These are phyloP conservation scores for Panulirus ornatus DNA, from an alignment of 1,140 invertebrate genomes.

Conservation along the genomic window DNA sequence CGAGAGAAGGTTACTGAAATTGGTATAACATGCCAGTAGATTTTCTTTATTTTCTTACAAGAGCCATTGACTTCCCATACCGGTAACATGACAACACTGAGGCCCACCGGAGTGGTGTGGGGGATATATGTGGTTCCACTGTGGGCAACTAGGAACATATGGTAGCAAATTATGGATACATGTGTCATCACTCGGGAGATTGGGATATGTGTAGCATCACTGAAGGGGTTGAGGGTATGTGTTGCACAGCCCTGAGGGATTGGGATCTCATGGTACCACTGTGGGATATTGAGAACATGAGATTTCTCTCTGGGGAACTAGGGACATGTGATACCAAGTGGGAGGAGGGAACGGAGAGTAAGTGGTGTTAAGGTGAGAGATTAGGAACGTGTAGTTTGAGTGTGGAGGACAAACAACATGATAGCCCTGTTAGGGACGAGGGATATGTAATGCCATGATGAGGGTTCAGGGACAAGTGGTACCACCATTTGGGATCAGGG, in stretches of 20 bases:
- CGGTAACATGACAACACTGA: conserved; percentile 20
- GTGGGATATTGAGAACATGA: neutral
- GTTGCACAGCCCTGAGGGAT: neutral
- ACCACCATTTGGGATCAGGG: too few species aligned
- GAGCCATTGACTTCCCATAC: conserved; percentile 38
- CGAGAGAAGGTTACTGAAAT: neutral
- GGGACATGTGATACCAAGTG: neutral
- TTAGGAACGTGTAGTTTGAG: too few species aligned
- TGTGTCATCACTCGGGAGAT: neutral
- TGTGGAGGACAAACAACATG: too few species aligned
- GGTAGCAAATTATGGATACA: too few species aligned
- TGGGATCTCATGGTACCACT: neutral
- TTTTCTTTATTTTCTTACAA: conserved; percentile 65
- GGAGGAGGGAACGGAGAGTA: too few species aligned
- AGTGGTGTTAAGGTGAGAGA: too few species aligned
- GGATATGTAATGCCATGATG: too few species aligned
- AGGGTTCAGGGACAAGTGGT: too few species aligned
- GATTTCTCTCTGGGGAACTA: neutral
- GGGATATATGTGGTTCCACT: neutral
- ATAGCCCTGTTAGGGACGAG: too few species aligned
- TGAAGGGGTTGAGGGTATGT: neutral
- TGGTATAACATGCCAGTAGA: neutral
- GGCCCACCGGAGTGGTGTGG: neutral
- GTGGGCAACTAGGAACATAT: neutral
- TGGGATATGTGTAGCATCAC: neutral